Evolutionary conservation across 2,797 vertebrate species (phyloP), one percentile per base, ranked within the genome.

Genomic region (Gouania willdenowi): DNA sequence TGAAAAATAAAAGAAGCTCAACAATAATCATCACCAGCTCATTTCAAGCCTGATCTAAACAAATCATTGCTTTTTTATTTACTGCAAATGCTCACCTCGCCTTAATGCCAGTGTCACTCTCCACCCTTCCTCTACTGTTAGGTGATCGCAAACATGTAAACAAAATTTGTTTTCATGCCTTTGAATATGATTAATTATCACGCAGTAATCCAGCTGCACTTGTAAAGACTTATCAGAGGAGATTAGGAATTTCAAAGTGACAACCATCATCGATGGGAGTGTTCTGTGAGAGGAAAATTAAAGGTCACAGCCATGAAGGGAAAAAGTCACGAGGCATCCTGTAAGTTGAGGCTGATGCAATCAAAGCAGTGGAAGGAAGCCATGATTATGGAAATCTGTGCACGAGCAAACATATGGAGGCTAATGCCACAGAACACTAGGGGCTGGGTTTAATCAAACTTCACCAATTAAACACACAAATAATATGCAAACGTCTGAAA

Each of bases 131-230:
- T 20, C 19, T 77, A 77, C 37, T 79, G 86, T 80, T 66, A 72
- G 78, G 78, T 89, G 86, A 85, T 76, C 33, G 66, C 61, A 78
- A 85, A 89, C 71, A 82, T 82, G 84, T 89, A 90, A 91, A 91
- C 87, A 89, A 83, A 83, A 82, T 86, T 84, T 84, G 82, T 85
- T 89, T 87, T 88, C 85, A 86, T 81, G 85, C 78, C 36, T 82
- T 77, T 86, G 84, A 89, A 89, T 83, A 85, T 89, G 88, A 89
- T 89, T 89, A 90, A 91, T 91, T 88, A 90, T 87, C 83, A 54
- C 78, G 28, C 71, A 82, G 78, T 89, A 89, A 90, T 89, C 88
- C 87, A 77, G 80, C 70, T 38, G 46, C 79, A 82, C 85, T 89
- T 73, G 82, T 81, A 85, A 87, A 88, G 86, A 89, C 88, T 89